Conservation (phyloP, 2,797 vertebrate genomes). For the Scolopax rusticola region DNA sequence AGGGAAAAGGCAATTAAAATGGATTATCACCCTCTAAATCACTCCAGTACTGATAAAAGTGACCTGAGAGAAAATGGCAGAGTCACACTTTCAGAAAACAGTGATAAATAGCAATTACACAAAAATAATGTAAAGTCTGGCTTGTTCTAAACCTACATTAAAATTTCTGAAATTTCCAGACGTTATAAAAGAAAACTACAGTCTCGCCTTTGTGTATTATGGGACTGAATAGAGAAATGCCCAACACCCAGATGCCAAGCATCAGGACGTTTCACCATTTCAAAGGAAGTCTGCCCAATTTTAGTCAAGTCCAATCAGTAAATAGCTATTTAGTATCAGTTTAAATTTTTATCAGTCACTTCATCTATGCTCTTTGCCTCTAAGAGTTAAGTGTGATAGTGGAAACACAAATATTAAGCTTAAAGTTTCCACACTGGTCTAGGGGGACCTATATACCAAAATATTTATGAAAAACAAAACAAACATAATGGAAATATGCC, state of each 20-base stretch:
- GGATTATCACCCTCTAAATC: background rate
- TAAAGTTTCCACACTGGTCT: background rate
- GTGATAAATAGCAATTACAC: accelerated
- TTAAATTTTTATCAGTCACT: background rate
- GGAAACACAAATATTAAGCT: background rate
- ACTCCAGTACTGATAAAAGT: background rate
- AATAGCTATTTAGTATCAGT: background rate
- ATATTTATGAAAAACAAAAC: background rate
- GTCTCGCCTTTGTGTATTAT: background rate
- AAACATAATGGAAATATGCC: background rate
- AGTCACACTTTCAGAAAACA: background rate
- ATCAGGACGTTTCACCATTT: too few species aligned
- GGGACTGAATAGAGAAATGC: background rate
- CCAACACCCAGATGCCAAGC: accelerated
- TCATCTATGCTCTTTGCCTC: background rate
- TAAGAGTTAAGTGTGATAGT: background rate
- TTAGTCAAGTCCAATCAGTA: background rate
- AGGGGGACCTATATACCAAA: background rate
- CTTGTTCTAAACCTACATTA: background rate
- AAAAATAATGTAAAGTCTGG: background rate
- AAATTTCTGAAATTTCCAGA: background rate
- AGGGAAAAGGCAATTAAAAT: background rate
- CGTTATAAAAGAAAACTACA: background rate
- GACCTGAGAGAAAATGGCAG: background rate
- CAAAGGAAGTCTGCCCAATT: background rate